These are phyloP conservation scores for Conops quadrifasciatus DNA, from an alignment of 2,888 invertebrate species.

Conservation along the genomic window DNA sequence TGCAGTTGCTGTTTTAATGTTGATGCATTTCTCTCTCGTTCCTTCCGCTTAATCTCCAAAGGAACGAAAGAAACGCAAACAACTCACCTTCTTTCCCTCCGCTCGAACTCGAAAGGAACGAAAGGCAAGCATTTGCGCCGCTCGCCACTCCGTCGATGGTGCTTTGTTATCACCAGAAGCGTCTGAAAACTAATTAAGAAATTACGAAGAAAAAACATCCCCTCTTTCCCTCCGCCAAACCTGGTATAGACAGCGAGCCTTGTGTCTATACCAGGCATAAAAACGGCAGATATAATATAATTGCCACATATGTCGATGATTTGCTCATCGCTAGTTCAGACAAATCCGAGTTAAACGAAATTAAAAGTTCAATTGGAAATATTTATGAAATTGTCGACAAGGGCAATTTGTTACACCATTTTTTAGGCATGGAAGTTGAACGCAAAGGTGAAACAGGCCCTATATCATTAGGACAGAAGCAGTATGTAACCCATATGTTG, in stretches of 20 bases:
- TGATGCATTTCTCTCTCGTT: no score
- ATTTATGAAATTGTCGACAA: constrained; percentile 32
- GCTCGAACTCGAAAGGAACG: no score
- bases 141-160: no score
- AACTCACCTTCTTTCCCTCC: no score
- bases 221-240: no score
- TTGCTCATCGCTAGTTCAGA: constrained; percentile 24
- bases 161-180: no score
- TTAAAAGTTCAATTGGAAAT: constrained; percentile 26
- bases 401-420: constrained; percentile 25
- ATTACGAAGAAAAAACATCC: no score
- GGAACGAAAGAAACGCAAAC: no score
- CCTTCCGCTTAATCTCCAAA: no score
- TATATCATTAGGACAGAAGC: constrained; percentile 23
- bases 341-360: constrained; percentile 21
- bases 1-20: no score
- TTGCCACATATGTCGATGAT: constrained; percentile 40
- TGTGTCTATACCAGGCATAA: constrained; percentile 25
- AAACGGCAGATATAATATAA: constrained; percentile 21
- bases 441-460: constrained; percentile 16
- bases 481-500: constrained; percentile 18
- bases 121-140: no score
- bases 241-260: constrained; percentile 29
- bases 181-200: no score
- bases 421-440: constrained; percentile 30